Evolutionary conservation across 2,113 vertebrate genomes (phyloP), one percentile per base, ranked within the genome.

Genomic region (Tetrao urogallus): DNA sequence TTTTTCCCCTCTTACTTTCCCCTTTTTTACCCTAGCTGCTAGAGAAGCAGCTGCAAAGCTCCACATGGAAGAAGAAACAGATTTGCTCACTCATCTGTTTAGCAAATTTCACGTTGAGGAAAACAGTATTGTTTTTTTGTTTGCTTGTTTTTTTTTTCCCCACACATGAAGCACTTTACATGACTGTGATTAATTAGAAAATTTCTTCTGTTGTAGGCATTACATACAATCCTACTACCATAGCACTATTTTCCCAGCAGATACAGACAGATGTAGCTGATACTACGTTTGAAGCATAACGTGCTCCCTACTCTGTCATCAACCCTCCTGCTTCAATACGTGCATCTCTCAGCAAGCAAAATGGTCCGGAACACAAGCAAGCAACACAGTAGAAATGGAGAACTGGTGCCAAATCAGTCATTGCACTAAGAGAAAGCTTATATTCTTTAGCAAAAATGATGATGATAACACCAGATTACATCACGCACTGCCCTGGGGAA

Each of bases 181-280:
- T 38, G 67, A 74, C 64, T 71, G 21, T 80, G 69, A 94, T 92
- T 92, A 95, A 90, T 89, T 80, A 91, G 69, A 77, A 88, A 80
- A 86, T 65, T 61, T 45, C 75, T 91, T 88, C 78, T 91, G 82
- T 18, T 74, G 27, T 79, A 6, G 0, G 34, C 34, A 79, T 89
- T 69, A 24, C 64, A 58, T 69, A 71, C 50, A 85, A 20, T 60
- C 20, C 10, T 8, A 14, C 38, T 47, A 67, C 25, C 47, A 56
- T 9, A 85, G n/a, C 28, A 43, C 13, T 63, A 42, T 60, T 86
- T 87, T 63, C 45, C 82, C 84, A 91, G 91, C 57, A 88, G 75
- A 87, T 86, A 58, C 70, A 85, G 56, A 38, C 20, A 56, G 9
- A 58, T 58, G 56, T n/a, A 58, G 56, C 28, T 58, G 56, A 32